Conservation (phyloP, 2,888 invertebrate genomes). For the Monopis laevigella region DNA sequence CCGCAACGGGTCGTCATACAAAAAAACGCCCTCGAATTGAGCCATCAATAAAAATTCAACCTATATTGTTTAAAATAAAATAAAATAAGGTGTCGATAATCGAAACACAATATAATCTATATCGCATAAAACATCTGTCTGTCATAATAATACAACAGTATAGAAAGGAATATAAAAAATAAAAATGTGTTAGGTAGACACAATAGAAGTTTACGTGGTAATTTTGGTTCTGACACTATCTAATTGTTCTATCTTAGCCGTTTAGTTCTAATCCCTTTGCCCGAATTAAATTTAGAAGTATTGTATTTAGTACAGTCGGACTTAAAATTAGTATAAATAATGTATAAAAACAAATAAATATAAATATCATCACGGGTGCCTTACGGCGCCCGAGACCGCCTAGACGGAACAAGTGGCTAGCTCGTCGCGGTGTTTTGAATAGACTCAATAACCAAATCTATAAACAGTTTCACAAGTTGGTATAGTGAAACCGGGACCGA, state of each 20-base stretch:
- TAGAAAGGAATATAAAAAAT: neutral
- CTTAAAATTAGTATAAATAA: too few species aligned
- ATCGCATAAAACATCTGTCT: slow-evolving; percentile 39
- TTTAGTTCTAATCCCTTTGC: slow-evolving; percentile 31
- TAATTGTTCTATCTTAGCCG: slow-evolving; percentile 48
- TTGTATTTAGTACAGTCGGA: slow-evolving; percentile 19
- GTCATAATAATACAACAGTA: slow-evolving; percentile 21
- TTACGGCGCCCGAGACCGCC: too few species aligned
- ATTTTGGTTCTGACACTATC: slow-evolving; percentile 38
- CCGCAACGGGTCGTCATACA: neutral
- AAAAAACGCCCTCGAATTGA: too few species aligned
- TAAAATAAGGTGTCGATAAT: slow-evolving; percentile 4
- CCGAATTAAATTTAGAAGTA: slow-evolving; percentile 27
- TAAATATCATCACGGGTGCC: too few species aligned
- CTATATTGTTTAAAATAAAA: neutral
- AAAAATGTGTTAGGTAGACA: slow-evolving; percentile 51
- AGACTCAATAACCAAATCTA: too few species aligned
- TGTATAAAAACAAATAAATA: too few species aligned
- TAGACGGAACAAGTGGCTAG: too few species aligned
- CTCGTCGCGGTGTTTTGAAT: too few species aligned
- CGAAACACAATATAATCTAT: slow-evolving; percentile 24
- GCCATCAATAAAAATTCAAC: slow-evolving; percentile 7
- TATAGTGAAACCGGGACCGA: too few species aligned
- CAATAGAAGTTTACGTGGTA: slow-evolving; percentile 34
- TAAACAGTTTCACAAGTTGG: too few species aligned